Percentiles rank a stretch among this genome's conserved stretches.
Evolutionary conservation across 2,888 invertebrate species (phyloP).

Genomic region (Coenonympha glycerion): DNA sequence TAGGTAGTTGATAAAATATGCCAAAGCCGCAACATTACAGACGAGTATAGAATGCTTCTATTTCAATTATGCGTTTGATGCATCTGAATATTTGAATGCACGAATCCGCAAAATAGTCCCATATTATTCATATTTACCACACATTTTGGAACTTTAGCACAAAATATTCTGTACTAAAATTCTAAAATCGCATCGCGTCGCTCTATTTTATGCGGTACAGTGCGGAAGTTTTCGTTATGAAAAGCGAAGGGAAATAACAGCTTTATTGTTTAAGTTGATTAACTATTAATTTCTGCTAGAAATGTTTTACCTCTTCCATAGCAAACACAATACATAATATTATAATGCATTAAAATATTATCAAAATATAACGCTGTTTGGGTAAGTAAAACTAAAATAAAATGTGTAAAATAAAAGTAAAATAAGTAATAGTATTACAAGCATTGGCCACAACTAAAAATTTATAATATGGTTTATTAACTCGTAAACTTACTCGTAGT

Average conservation of each 20-base stretch:
- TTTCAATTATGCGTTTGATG: background rate
- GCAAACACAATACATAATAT: no score
- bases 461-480: no score
- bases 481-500: no score
- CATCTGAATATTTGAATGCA: slow-evolving; percentile 8
- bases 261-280: background rate
- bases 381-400: no score
- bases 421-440: no score
- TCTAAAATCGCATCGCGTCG: slow-evolving; percentile 6
- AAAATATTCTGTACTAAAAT: slow-evolving; percentile 3
- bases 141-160: slow-evolving; percentile 9
- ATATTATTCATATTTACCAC: slow-evolving; percentile 1
- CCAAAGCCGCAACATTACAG: no score
- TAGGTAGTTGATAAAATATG: no score
- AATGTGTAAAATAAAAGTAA: no score
- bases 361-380: no score
- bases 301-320: background rate
- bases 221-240: background rate
- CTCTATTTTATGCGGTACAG: slow-evolving; percentile 7
- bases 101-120: slow-evolving; percentile 7
- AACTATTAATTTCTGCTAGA: background rate
- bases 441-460: no score
- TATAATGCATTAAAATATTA: no score
- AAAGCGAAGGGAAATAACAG: background rate
- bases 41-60: no score